Conservation (phyloP, 2,888 invertebrate species). For the Tachystola acroxantha region DNA sequence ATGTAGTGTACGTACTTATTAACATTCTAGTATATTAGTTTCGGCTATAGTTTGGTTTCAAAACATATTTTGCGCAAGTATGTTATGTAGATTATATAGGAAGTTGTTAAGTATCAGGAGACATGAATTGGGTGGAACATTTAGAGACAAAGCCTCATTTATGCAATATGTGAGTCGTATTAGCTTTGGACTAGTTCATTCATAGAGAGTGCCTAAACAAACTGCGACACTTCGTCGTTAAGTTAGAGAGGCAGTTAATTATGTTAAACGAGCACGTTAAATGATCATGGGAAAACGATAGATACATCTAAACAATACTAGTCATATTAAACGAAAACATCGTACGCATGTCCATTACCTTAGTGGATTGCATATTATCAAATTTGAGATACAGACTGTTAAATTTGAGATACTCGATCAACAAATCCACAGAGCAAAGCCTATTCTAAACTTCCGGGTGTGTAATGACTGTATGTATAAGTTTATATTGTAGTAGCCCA, state of each 20-base stretch:
- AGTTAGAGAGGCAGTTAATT: constrained; percentile 15
- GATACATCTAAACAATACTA: neutral
- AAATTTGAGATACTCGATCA: no score
- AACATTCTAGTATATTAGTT: no score
- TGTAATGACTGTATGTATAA: no score
- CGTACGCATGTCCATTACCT: no score
- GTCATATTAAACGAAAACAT: no score
- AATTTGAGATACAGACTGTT: no score
- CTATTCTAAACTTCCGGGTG: no score
- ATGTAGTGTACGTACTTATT: no score
- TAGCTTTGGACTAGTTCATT: constrained; percentile 20
- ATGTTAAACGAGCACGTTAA: neutral
- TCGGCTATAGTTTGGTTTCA: neutral
- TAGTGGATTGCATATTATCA: no score
- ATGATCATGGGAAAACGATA: neutral
- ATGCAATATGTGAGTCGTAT: constrained; percentile 18
- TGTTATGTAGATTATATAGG: neutral
- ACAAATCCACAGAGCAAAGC: no score
- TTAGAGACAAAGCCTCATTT: constrained; percentile 16
- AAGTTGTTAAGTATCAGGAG: constrained; percentile 1
- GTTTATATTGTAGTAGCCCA: no score
- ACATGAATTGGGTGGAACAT: constrained; percentile 26
- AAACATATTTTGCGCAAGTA: constrained; percentile 2
- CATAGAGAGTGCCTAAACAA: neutral
- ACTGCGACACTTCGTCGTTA: constrained; percentile 2